phyloP scores from a whole-genome alignment of 1,140 invertebrate genomes.

The Yoshiicerus persimilis region DNA sequence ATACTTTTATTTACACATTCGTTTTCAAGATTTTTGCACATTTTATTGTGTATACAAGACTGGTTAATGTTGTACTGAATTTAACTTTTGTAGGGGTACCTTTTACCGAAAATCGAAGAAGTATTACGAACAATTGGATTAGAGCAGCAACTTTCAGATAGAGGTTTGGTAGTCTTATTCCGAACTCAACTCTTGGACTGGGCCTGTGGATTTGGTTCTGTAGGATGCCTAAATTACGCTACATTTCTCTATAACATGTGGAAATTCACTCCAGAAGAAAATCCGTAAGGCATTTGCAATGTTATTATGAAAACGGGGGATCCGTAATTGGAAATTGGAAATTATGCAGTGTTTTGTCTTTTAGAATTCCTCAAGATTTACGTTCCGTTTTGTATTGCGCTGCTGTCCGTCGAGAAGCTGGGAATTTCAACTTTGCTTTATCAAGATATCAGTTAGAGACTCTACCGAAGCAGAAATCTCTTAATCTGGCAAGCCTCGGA shows the following conservation, averaged over 20 bases:
- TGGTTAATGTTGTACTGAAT: background rate
- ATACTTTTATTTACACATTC: background rate
- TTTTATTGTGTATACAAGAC: too few species aligned
- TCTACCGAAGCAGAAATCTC: background rate
- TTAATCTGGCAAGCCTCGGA: background rate
- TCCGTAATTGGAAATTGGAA: background rate
- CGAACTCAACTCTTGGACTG: constrained; percentile 33
- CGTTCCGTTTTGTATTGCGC: constrained; percentile 33
- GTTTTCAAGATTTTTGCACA: too few species aligned
- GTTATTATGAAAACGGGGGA: too few species aligned
- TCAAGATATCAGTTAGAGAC: background rate
- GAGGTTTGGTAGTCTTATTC: background rate
- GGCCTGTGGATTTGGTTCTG: constrained; percentile 22
- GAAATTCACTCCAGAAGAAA: constrained; percentile 1
- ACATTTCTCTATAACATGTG: constrained; percentile 18
- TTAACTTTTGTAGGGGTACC: constrained; percentile 9
- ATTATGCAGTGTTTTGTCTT: background rate
- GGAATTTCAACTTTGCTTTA: background rate
- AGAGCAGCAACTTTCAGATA: background rate
- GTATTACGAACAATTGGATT: background rate
- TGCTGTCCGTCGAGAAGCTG: background rate
- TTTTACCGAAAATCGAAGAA: constrained; percentile 21
- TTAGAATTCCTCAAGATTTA: constrained; percentile 16
- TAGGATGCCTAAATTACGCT: constrained; percentile 11
- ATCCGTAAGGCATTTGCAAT: constrained; percentile 9